Evolutionary conservation across 2,888 invertebrate species (phyloP).

Genomic region (Eugnorisma glareosa): DNA sequence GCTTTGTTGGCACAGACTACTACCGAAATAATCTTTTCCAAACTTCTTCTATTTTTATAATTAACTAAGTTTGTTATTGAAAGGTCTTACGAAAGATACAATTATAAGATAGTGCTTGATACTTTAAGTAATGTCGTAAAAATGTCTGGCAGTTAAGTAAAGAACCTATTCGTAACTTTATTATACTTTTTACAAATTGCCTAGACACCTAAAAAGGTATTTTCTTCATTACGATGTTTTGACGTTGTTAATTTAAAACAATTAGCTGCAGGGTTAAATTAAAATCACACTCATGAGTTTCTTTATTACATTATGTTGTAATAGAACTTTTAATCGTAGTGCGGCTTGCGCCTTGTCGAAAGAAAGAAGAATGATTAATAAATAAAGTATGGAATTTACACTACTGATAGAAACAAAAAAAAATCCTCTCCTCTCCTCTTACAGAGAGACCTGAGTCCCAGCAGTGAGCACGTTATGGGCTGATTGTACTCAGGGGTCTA

Average conservation of each 20-base stretch:
- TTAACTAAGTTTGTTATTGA: background rate
- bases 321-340: background rate
- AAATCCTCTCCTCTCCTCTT: too few species aligned
- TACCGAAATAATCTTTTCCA: constrained; percentile 7
- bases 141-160: background rate
- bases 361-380: background rate
- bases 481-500: too few species aligned
- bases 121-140: constrained; percentile 10
- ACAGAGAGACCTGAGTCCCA: too few species aligned
- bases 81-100: constrained; percentile 14
- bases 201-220: background rate
- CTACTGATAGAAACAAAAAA: background rate
- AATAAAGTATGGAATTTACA: background rate
- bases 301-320: background rate
- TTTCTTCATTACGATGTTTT: background rate
- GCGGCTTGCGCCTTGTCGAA: background rate
- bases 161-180: background rate
- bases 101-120: constrained; percentile 21
- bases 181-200: background rate
- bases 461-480: background rate
- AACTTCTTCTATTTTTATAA: constrained; percentile 18
- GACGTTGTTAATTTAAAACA: background rate
- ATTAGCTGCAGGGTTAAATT: background rate
- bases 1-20: background rate
- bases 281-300: background rate